Base-by-base conservation (phyloP, 2,797 vertebrate genomes). In the Anniella stebbinsi region DNA sequence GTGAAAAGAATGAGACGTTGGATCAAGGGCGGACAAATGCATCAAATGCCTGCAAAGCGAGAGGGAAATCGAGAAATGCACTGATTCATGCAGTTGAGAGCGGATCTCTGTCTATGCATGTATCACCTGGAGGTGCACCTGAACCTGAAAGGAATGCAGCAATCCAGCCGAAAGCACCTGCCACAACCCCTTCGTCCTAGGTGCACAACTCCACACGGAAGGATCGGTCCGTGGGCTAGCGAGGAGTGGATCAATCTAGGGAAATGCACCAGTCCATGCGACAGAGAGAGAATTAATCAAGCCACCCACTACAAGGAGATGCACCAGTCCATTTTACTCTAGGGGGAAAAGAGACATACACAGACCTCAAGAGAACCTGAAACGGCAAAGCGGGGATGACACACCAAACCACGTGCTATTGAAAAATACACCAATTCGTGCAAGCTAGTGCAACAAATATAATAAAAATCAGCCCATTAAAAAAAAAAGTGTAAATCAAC, bases 191-290 rank as follows among this genome's bases (percentile, higher is more conserved):
- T 17, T 45, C 15, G 2, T 41, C 57, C 51, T 38, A 54, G 28
- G 30, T 70, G 38, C 75, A 72, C 51, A 80, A n/a, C 77, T 88
- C 69, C 36, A 2, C 21, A 25, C 57, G 45, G 69, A 75, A 66
- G n/a, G n/a, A 75, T 72, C 15, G 4, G 54, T 48, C 78, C 69
- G 80, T 70, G 41, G n/a, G 70, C 18, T 82, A 60, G n/a, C 11
- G 57, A 76, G 69, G 36, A 73, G 48, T 7, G 82, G 13, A 66
- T 51, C 48, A 13, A 3, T 48, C 48, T 28, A 17, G 48, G 70
- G 67, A 89, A 82, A 89, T 82, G 87, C 90, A 88, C 66, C 76
- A 80, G 66, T 66, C 75, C 87, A 86, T 91, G 82, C 76, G 76
- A 75, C 90, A 70, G 25, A 54, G 38, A 18, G 60, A 67, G 75